phyloP scores from a whole-genome alignment of 2,888 invertebrate species.

The Serripes groenlandicus region DNA sequence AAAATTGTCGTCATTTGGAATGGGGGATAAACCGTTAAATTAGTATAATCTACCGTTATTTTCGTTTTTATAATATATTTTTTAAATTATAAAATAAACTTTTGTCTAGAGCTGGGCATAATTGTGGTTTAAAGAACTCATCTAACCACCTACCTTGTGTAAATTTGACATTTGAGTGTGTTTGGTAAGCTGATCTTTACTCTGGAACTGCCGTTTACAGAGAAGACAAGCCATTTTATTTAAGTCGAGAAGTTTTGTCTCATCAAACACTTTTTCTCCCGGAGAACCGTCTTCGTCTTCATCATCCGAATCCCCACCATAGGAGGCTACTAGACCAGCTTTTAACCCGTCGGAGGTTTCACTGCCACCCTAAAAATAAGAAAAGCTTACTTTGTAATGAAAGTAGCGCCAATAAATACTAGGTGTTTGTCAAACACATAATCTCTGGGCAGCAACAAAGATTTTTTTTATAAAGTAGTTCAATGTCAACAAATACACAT shows the following conservation, averaged over 20 bases:
- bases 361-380: slow-evolving; percentile 42
- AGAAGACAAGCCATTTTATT: slow-evolving; percentile 95
- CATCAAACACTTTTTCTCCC: slow-evolving; percentile 87
- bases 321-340: slow-evolving; percentile 90
- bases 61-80: too few species aligned
- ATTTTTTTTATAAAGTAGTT: too few species aligned
- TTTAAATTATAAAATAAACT: too few species aligned
- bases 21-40: too few species aligned
- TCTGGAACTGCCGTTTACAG: slow-evolving; percentile 97
- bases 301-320: slow-evolving; percentile 91
- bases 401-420: too few species aligned
- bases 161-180: slow-evolving; percentile 97
- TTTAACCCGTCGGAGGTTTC: slow-evolving; percentile 42
- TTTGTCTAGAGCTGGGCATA: background rate
- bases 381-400: too few species aligned
- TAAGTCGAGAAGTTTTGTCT: slow-evolving; percentile 91
- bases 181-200: slow-evolving; percentile 94
- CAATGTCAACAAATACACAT: too few species aligned
- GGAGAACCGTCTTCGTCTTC: slow-evolving; percentile 88
- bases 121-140: too few species aligned
- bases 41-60: too few species aligned
- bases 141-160: slow-evolving; percentile 89
- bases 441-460: too few species aligned
- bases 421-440: too few species aligned
- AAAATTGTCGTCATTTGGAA: too few species aligned